Evolutionary conservation across 2,113 vertebrate species (phyloP), one percentile per base, ranked within the genome.

Genomic region (Scytalopus superciliaris): DNA sequence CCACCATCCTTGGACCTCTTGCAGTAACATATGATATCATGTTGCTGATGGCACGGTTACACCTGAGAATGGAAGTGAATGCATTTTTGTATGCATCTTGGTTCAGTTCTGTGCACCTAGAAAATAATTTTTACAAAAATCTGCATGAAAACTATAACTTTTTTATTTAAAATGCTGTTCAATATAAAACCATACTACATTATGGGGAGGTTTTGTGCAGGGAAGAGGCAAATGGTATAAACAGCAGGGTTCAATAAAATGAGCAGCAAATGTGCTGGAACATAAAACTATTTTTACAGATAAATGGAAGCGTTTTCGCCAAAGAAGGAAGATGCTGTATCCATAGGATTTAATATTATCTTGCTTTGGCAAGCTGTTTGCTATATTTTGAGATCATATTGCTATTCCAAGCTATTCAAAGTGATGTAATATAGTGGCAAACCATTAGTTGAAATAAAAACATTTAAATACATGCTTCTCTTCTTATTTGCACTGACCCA

Each of bases 311-410:
- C 56, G 9, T 69, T 96, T 92, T 97, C 88, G 93, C 97, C 97
- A 98, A 98, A 98, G 96, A 97, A 94, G 94, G 78, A 95, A 96
- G 93, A 92, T 91, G 84, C 94, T 95, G 86, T 97, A 93, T 97
- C 91, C 92, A 86, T 97, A 96, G 87, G 92, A 97, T 88, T 97
- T 97, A 97, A 97, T 97, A 90, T 97, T 97, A 94, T 97, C 97
- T 97, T 97, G 97, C 98, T 98, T 97, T 98, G 97, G 98, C 97
- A 97, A 97, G 96, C 97, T 98, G 82, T 98, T 97, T 98, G 97
- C 97, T 97, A 70, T 97, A 98, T 97, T 97, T 97, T 96, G 95
- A 98, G 96, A 97, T 97, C 95, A 89, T 97, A 95, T 89, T 98
- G 97, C 97, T 98, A 96, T 95, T 97, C 96, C 95, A 95, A 97